Conservation (phyloP, 2,888 invertebrate species). For the Acheta domesticus region DNA sequence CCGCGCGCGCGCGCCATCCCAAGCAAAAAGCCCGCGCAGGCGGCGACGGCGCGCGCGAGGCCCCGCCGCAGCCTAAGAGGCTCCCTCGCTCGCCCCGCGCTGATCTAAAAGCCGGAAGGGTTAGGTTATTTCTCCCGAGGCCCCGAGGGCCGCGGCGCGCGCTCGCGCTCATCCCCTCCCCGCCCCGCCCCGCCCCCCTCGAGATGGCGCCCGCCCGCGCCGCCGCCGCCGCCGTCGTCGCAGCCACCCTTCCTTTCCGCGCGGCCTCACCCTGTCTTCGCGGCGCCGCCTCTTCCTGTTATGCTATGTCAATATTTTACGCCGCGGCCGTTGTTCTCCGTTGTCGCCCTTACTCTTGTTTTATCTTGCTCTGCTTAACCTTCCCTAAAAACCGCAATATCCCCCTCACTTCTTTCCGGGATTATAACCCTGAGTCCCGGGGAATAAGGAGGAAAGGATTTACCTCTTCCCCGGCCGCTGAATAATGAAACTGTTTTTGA, state of each 20-base stretch:
- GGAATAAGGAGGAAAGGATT: slow-evolving; percentile 37
- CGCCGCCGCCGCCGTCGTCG: background rate
- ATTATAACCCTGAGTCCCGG: slow-evolving; percentile 32
- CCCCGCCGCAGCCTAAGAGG: background rate
- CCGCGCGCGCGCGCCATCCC: background rate
- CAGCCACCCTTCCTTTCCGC: background rate
- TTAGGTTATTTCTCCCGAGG: background rate
- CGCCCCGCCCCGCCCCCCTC: background rate
- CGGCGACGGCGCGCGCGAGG: background rate
- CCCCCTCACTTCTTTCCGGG: slow-evolving; percentile 36
- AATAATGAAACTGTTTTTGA: slow-evolving; percentile 24
- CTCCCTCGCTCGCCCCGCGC: background rate
- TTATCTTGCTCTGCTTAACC: slow-evolving; percentile 22
- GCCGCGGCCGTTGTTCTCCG: slow-evolving; percentile 1
- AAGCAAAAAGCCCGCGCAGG: background rate
- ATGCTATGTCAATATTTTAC: background rate
- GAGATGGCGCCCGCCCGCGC: background rate
- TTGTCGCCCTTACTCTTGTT: slow-evolving; percentile 18
- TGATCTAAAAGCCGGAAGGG: slow-evolving; percentile 18
- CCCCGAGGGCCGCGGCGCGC: background rate
- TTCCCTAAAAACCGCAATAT: slow-evolving; percentile 31
- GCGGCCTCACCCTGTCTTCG: background rate
- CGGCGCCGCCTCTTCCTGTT: slow-evolving; percentile 4
- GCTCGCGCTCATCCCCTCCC: background rate
- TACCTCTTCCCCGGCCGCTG: slow-evolving; percentile 31